Conservation (phyloP, 35 echinoderm and acorn worm species). For the Anneissia japonica region DNA sequence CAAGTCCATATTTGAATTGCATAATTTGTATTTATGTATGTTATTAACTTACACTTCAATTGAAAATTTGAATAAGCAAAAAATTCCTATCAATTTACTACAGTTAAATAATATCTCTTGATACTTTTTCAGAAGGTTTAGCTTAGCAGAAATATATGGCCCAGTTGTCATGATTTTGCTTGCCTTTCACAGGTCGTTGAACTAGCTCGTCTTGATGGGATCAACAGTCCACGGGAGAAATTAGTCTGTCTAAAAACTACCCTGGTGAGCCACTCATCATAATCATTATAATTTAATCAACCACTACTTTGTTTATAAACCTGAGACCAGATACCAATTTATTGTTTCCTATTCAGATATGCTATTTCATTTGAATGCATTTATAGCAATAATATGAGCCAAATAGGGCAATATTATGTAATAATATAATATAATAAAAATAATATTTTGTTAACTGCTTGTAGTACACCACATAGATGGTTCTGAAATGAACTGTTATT, state of each 20-base stretch:
- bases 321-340: neutral
- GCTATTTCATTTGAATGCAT: neutral
- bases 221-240: conserved; percentile 84
- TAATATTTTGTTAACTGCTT: too few relatives aligned
- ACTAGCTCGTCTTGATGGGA: conserved; percentile 84
- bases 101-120: too few relatives aligned
- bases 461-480: too few relatives aligned
- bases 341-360: neutral
- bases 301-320: neutral
- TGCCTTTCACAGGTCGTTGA: conserved; percentile 73
- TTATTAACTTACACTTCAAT: too few relatives aligned
- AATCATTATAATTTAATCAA: neutral
- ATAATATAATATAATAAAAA: neutral
- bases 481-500: too few relatives aligned
- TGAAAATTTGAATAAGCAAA: too few relatives aligned
- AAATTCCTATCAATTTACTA: too few relatives aligned
- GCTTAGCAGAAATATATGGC: too few relatives aligned
- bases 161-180: conserved; percentile 4
- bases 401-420: neutral
- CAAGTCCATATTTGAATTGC: too few relatives aligned
- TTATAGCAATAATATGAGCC: neutral
- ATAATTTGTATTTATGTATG: too few relatives aligned
- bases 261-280: conserved; percentile 41
- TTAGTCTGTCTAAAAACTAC: conserved; percentile 76
- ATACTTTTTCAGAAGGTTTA: too few relatives aligned